phyloP scores from a whole-genome alignment of 2,797 vertebrate species.

The Trachurus trachurus region DNA sequence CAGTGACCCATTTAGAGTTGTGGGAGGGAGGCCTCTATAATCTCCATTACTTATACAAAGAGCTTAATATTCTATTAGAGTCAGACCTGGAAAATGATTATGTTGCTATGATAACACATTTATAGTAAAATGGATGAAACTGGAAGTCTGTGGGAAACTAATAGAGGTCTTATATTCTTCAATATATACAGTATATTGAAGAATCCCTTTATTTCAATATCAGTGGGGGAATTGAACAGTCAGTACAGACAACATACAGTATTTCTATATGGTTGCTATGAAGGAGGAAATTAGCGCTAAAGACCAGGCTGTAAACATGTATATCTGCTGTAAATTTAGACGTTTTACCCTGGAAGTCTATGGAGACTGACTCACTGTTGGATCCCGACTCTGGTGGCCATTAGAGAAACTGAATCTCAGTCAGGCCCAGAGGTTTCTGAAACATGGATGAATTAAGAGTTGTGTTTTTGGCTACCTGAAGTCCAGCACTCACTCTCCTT shows the following conservation, averaged over 20 bases:
- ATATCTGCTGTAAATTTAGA: no score
- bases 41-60: neutral
- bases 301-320: no score
- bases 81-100: neutral
- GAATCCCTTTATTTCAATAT: no score
- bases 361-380: no score
- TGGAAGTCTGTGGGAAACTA: neutral
- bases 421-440: no score
- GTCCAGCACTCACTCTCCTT: neutral
- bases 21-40: neutral
- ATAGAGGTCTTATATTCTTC: neutral
- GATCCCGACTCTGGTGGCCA: no score
- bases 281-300: no score
- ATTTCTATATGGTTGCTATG: no score
- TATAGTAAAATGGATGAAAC: neutral
- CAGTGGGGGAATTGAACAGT: neutral
- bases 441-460: neutral
- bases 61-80: neutral
- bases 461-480: neutral
- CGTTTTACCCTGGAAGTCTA: no score
- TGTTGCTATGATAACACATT: neutral
- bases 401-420: no score
- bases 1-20: conserved; percentile 39
- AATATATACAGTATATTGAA: neutral
- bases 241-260: neutral